phyloP scores from a whole-genome alignment of 1,140 invertebrate species.

The Drosophila tropicalis region DNA sequence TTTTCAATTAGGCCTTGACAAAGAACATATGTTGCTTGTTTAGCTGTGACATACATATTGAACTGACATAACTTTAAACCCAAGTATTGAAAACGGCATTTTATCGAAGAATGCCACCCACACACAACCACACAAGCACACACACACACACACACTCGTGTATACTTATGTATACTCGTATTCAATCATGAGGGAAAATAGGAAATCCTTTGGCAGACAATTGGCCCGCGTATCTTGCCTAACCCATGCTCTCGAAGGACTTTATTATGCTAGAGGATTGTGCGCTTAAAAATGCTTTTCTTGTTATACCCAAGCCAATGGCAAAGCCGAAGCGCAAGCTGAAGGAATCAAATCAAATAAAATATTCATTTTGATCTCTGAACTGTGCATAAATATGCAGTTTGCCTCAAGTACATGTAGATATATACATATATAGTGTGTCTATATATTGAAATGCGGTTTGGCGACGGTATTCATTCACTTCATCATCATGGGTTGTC shows the following conservation, averaged over 20 bases:
- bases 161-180: slow-evolving; percentile 28
- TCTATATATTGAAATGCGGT: slow-evolving; percentile 47
- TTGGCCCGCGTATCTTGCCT: slow-evolving; percentile 46
- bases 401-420: slow-evolving; percentile 22
- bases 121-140: background rate
- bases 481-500: too few relatives aligned
- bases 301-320: slow-evolving; percentile 51
- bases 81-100: background rate
- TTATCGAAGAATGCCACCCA: background rate
- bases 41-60: slow-evolving; percentile 1
- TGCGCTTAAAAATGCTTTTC: slow-evolving; percentile 74
- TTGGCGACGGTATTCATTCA: slow-evolving; percentile 63
- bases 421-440: slow-evolving; percentile 25
- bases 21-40: background rate
- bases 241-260: slow-evolving; percentile 58
- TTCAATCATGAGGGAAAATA: slow-evolving; percentile 35
- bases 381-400: slow-evolving; percentile 77
- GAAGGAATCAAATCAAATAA: slow-evolving; percentile 74
- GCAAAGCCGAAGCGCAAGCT: slow-evolving; percentile 35
- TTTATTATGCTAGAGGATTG: slow-evolving; percentile 66
- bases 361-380: slow-evolving; percentile 81
- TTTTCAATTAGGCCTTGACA: background rate
- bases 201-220: slow-evolving; percentile 55
- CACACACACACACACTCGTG: background rate
- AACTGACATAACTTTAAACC: background rate